Evolutionary conservation across 2,113 vertebrate genomes (phyloP).

Genomic region (Hippocampus mohnikei): DNA sequence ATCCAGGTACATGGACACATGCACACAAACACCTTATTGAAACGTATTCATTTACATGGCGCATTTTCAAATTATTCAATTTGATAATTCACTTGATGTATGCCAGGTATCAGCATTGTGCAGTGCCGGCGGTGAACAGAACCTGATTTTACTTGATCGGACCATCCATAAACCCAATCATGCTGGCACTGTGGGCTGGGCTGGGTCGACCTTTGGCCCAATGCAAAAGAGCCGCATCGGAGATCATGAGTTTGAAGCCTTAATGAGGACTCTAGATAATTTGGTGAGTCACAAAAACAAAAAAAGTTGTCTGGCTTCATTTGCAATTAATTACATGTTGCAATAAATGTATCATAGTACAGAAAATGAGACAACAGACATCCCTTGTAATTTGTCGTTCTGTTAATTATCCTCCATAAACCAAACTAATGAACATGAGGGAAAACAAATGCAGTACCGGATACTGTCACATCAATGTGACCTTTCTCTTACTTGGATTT

Average conservation of each 20-base stretch:
- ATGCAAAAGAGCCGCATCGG: slow-evolving; percentile 91
- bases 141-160: slow-evolving; percentile 88
- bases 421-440: not conserved
- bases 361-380: too few relatives aligned
- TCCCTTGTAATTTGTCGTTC: too few relatives aligned
- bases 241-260: slow-evolving; percentile 93
- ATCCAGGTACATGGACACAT: slow-evolving; percentile 79
- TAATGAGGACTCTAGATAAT: slow-evolving; percentile 98
- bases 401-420: too few relatives aligned
- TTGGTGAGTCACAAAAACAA: slow-evolving; percentile 67
- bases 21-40: slow-evolving; percentile 10
- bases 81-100: not conserved
- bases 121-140: slow-evolving; percentile 80
- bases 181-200: slow-evolving; percentile 85
- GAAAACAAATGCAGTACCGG: not conserved
- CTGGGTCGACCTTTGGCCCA: slow-evolving; percentile 90
- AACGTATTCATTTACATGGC: not conserved
- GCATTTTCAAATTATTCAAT: not conserved
- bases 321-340: too few relatives aligned
- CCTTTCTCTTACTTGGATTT: too few relatives aligned
- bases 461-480: too few relatives aligned
- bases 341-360: too few relatives aligned
- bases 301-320: not conserved
- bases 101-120: slow-evolving; percentile 85
- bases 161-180: slow-evolving; percentile 77